Evolutionary conservation across 2,113 vertebrate species (phyloP).

Genomic region (Nothoprocta pentlandii): DNA sequence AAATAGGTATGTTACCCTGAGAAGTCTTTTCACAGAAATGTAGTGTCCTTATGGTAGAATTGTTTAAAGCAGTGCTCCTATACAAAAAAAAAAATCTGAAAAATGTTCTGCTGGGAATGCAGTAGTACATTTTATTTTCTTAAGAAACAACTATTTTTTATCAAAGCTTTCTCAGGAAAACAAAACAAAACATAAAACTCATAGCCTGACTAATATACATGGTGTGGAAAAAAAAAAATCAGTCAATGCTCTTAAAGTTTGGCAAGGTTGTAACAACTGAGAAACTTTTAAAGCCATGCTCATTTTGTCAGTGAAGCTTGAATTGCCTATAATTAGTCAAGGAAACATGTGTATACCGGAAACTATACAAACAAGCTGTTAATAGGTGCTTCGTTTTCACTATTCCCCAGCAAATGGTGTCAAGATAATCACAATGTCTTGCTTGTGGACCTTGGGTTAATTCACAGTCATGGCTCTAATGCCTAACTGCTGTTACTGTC

Average conservation of each 20-base stretch:
- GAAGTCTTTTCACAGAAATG: background rate
- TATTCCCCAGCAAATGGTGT: background rate
- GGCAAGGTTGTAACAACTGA: background rate
- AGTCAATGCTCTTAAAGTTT: background rate
- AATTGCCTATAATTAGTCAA: constrained; percentile 34
- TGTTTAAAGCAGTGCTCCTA: background rate
- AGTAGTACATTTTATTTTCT: background rate
- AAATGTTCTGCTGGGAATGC: background rate
- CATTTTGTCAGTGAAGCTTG: constrained; percentile 8
- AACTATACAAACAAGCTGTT: constrained; percentile 40
- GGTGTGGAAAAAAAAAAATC: background rate
- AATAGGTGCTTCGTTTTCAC: background rate
- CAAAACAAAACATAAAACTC: no score
- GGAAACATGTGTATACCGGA: background rate
- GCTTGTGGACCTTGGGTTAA: accelerated
- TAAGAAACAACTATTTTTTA: background rate
- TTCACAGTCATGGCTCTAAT: accelerated
- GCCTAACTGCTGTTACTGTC: accelerated
- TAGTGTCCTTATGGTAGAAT: background rate
- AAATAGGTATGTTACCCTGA: background rate
- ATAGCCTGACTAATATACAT: accelerated
- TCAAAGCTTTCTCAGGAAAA: background rate
- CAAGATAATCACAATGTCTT: accelerated
- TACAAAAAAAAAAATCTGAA: background rate
- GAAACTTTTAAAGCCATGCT: background rate